These are phyloP conservation scores for Euthynnus affinis DNA, from an alignment of 2,797 vertebrate genomes.

Conservation along the genomic window DNA sequence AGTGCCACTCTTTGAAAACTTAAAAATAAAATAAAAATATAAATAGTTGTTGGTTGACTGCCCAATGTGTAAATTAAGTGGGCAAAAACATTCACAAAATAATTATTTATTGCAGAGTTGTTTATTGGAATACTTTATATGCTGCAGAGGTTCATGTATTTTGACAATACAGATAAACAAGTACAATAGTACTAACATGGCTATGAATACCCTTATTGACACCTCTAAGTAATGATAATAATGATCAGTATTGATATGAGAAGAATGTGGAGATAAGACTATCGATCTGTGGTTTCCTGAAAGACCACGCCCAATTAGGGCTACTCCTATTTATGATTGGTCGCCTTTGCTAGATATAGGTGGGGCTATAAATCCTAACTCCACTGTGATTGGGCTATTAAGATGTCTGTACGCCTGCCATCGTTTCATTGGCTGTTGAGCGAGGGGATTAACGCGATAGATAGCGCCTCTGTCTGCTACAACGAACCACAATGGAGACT, in stretches of 20 bases:
- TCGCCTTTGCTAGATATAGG: background rate
- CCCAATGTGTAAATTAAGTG: background rate
- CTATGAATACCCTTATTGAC: background rate
- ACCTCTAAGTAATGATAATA: too few species aligned
- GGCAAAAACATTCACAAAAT: background rate
- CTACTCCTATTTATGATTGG: constrained; percentile 56
- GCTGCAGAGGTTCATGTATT: background rate
- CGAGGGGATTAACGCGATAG: constrained; percentile 57
- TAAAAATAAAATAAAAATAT: constrained; percentile 12
- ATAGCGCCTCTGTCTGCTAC: constrained; percentile 55
- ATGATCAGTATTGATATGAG: background rate
- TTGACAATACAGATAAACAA: background rate
- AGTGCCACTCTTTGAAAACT: background rate
- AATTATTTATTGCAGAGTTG: background rate
- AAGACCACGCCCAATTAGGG: constrained; percentile 50
- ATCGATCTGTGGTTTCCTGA: background rate
- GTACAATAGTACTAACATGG: background rate
- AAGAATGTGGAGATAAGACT: background rate
- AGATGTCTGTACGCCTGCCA: constrained; percentile 51
- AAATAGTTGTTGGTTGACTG: background rate
- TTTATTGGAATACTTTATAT: background rate
- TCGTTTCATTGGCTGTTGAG: constrained; percentile 58
- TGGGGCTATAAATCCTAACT: background rate
- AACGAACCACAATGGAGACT: constrained; percentile 81
- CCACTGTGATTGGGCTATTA: constrained; percentile 57